Base-by-base conservation (phyloP, 2,113 vertebrate species). In the Entomyzon cyanotis region DNA sequence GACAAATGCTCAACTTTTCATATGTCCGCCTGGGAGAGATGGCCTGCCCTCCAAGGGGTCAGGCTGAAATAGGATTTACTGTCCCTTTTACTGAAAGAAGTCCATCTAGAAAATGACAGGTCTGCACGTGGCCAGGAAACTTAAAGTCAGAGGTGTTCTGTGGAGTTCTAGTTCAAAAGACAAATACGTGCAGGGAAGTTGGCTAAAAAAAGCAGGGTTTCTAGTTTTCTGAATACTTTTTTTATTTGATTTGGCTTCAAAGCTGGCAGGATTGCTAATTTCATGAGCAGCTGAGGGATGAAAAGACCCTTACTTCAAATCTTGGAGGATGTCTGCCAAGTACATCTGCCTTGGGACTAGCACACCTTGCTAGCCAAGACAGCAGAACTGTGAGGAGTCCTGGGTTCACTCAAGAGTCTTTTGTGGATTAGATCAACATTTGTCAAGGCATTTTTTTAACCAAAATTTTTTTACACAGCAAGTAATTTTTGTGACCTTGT, bases 321-420 rank as follows among this genome's bases (percentile, higher is more conserved):
- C 56, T 84, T 84, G 64, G 44, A 60, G 73, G 62, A 84, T 49
- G 60, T 94, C 76, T 96, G 94, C 95, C 91, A 96, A 95, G 56
- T 89, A 81, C 80, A 67, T 97, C 68, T 92, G 89, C 76, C 71
- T 16, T 91, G 89, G 93, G 94, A 95, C 56, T 77, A 94, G 73
- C 69, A 92, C 84, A 94, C 93, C 89, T 94, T 87, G 73, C 86
- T 81, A 93, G 93, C 89, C 93, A 97, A 96, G 89, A 60, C 73
- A 93, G 91, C 94, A 94, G 86, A 93, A 74, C 56, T 71, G 52
- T 84, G 68, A 94, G 56, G 33, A 91, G 31, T 75, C 47, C 86
- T 78, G 23, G 46, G 52, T 89, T 92, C 80, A 77, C 37, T 94
- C 76, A 90, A 84, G 44, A 89, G 73, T 10, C 60, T 94, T 90